Base-by-base conservation (phyloP, 2,113 vertebrate species). In the Chaenocephalus aceratus region DNA sequence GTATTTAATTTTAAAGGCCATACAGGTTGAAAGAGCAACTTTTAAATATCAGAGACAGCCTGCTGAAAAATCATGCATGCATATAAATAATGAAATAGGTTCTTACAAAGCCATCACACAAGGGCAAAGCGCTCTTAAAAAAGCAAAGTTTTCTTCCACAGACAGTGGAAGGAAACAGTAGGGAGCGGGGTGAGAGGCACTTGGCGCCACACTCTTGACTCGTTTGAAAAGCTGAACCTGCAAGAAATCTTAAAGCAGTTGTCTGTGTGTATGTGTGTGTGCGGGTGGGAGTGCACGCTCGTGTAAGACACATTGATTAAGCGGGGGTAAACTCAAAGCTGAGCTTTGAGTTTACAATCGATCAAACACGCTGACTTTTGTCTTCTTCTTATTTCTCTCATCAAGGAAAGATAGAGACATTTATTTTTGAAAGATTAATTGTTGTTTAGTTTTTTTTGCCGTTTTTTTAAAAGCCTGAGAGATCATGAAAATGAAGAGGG, bases 231-330 rank as follows among this genome's bases (percentile, higher is more conserved):
- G 30, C 61, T 80, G 51, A 91, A 89, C 74, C 76, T 58, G 71
- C 79, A 82, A 84, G 84, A 86, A 90, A 82, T 71, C 79, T 89
- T 81, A 76, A 74, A 85, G 79, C 75, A 3, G 6, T 59, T 75
- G 69, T 59, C 61, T 77, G 70, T 66, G 51, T 80, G 60, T 49
- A 11, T 81, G 41, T 46, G 46, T 73, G 68, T 10, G 14, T 18
- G 58, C 48, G 44, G 10, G 58, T 63, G 67, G 52, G 70, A 53
- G 70, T 21, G 63, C 46, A 26, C 36, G 52, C 6, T 10, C 8
- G 3, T 72, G 63, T 80, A 80, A 58, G 52, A 80, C 66, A 67
- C 79, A 90, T 86, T 88, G 88, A 91, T 92, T 89, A 91, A 10
- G 48, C 10, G 70, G 78, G 78, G 72, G 72, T 71, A 18, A 87